Percentiles rank a stretch among this genome's conserved stretches.
Conservation (phyloP, 2,113 vertebrate genomes). For the Budorcas taxicolor region DNA sequence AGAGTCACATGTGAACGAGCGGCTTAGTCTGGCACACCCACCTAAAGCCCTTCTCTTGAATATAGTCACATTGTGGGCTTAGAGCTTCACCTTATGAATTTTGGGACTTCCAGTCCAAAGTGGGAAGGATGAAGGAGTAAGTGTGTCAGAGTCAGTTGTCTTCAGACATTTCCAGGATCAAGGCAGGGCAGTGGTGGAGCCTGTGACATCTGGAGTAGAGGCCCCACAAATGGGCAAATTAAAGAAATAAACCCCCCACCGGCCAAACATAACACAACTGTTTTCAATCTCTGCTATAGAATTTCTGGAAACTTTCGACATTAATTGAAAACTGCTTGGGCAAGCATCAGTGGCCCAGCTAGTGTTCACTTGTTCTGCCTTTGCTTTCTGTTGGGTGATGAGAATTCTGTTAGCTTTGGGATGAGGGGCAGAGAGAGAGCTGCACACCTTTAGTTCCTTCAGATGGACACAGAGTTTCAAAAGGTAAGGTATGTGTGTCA, state of each 20-base stretch:
- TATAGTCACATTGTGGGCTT: accelerated
- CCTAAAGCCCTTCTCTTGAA: not conserved
- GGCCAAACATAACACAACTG: not conserved
- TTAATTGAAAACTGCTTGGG: not conserved
- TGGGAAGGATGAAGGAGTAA: accelerated
- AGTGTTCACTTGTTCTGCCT: not conserved
- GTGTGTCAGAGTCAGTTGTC: not conserved
- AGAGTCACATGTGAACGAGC: not conserved
- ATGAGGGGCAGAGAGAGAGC: too few species aligned
- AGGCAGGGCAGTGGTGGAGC: too few species aligned
- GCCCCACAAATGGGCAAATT: not conserved
- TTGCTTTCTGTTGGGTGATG: not conserved
- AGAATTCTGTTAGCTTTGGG: not conserved
- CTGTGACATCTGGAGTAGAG: accelerated
- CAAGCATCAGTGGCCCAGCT: not conserved
- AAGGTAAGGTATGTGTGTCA: not conserved
- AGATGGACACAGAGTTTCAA: not conserved
- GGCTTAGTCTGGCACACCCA: not conserved
- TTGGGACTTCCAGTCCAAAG: too few species aligned
- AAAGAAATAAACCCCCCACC: not conserved
- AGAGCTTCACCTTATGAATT: not conserved
- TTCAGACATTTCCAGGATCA: not conserved
- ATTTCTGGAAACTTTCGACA: not conserved
- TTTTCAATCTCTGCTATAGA: not conserved
- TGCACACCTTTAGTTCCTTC: not conserved